A percentile compares a stretch with the other conserved stretches of the same genome.
Evolutionary conservation across 2,888 invertebrate genomes (phyloP).

Genomic region (Acholoe squamosa): DNA sequence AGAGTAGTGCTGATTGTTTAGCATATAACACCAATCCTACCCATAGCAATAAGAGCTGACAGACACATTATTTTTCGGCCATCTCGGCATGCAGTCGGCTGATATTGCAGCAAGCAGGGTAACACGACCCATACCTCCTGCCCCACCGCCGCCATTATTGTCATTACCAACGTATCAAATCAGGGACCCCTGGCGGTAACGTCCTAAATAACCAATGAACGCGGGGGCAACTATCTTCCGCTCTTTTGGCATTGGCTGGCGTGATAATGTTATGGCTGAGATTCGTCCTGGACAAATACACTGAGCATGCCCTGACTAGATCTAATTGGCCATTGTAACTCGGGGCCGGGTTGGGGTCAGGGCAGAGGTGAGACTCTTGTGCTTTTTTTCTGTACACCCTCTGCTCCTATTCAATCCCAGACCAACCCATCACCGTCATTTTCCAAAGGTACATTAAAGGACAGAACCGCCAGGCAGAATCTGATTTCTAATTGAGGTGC

Average conservation of each 20-base stretch:
- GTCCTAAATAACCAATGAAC: conserved; percentile 58
- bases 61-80: conserved; percentile 27
- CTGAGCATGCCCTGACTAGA: conserved; percentile 19
- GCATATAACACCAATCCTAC: conserved; percentile 9
- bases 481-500: conserved; percentile 41
- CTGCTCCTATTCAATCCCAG: not conserved
- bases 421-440: not conserved
- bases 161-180: conserved; percentile 58
- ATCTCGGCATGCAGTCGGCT: conserved; percentile 49
- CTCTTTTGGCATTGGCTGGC: conserved; percentile 31
- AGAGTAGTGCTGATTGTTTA: conserved; percentile 27
- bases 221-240: conserved; percentile 56
- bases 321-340: conserved; percentile 38
- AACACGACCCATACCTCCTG: not conserved
- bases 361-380: not conserved
- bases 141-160: conserved; percentile 39
- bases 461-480: not conserved
- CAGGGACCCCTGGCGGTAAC: conserved; percentile 45
- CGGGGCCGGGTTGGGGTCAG: conserved; percentile 32
- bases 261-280: conserved; percentile 37
- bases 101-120: conserved; percentile 12
- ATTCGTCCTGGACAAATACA: conserved; percentile 35
- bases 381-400: not conserved
- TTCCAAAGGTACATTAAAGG: conserved; percentile 19
- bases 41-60: not conserved